Percentiles rank a stretch among this genome's conserved stretches.
Conservation (phyloP, 2,113 vertebrate species). For the Cebidichthys violaceus region DNA sequence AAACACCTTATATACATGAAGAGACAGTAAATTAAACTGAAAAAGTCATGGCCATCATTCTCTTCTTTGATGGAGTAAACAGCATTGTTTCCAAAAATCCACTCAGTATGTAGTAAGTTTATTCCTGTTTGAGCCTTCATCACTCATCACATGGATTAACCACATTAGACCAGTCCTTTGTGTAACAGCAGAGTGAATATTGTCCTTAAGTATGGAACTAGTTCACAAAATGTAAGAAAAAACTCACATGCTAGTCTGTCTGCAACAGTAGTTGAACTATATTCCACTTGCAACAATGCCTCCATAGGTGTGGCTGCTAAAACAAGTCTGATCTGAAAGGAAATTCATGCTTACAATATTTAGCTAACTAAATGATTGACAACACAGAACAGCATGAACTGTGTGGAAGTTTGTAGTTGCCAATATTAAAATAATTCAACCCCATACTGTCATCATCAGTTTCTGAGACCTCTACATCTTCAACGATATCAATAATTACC, state of each 20-base stretch:
- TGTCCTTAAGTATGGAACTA: not conserved
- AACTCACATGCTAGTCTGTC: not conserved
- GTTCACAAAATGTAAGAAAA: not conserved
- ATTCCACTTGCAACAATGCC: not conserved
- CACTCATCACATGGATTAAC: not conserved
- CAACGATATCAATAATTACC: not conserved
- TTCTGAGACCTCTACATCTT: not conserved
- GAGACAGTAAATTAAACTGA: not conserved
- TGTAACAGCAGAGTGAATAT: not conserved
- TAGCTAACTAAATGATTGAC: not conserved
- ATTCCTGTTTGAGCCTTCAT: not conserved
- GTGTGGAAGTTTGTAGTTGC: not conserved
- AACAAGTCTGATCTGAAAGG: not conserved
- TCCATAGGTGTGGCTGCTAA: not conserved
- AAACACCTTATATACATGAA: not conserved
- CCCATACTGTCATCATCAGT: accelerated
- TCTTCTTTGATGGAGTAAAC: not conserved
- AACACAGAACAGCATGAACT: not conserved
- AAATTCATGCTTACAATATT: not conserved
- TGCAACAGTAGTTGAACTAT: not conserved
- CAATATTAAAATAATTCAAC: not conserved
- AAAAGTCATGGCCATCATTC: not conserved
- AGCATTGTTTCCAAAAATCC: not conserved
- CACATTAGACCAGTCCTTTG: not conserved
- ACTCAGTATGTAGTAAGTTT: not conserved